phyloP scores from a whole-genome alignment of 2,113 vertebrate species.

The Ciconia stormi region DNA sequence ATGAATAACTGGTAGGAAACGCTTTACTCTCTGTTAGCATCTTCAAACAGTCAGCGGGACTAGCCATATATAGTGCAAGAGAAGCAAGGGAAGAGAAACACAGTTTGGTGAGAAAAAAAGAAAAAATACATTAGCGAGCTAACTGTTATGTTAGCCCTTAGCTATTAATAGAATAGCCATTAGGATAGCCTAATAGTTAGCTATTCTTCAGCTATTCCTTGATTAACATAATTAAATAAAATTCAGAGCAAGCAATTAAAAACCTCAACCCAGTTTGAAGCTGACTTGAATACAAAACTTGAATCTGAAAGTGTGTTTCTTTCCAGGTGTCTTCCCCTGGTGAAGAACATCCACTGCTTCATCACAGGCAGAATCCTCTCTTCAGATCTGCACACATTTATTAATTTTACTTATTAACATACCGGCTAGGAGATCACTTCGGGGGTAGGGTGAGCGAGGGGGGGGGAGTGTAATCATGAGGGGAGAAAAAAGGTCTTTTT shows the following conservation, averaged over 20 bases:
- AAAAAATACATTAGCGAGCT: not conserved
- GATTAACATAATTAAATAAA: conserved; percentile 42
- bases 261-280: not conserved
- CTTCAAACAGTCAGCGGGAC: not conserved
- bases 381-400: not conserved
- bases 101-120: not conserved
- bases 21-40: not conserved
- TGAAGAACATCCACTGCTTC: not conserved
- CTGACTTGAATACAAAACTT: not conserved
- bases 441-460: accelerated
- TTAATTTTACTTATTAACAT: not conserved
- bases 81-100: not conserved
- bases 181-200: not conserved
- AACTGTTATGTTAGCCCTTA: not conserved
- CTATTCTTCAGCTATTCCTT: not conserved
- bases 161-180: not conserved
- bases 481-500: not conserved
- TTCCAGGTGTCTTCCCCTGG: not conserved
- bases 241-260: not conserved
- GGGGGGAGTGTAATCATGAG: not conserved
- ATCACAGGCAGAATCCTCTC: not conserved
- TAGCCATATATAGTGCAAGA: not conserved
- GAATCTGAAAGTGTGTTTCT: not conserved
- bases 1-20: not conserved
- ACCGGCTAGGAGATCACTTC: not conserved